Conservation (phyloP, 2,113 vertebrate genomes). For the Oenanthe oenanthe region DNA sequence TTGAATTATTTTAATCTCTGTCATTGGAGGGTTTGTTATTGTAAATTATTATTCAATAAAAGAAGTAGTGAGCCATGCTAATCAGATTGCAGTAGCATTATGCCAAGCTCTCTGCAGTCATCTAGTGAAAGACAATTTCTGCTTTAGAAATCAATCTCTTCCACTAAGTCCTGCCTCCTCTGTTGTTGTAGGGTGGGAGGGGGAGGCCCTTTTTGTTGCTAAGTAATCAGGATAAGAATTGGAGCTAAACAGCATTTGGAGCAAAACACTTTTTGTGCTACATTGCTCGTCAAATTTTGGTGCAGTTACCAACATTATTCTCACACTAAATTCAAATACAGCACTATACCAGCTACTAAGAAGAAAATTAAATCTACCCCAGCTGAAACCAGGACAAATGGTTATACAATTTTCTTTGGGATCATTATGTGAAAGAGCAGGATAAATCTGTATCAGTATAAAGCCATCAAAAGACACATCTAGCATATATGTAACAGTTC, state of each 20-base stretch:
- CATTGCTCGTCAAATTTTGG: neutral
- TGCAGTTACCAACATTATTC: neutral
- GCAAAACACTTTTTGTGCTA: neutral
- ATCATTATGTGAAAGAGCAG: neutral
- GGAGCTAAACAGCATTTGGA: neutral
- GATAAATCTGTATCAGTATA: neutral
- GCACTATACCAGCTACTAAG: neutral
- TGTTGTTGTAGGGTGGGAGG: neutral
- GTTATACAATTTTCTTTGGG: neutral
- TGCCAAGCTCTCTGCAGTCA: neutral
- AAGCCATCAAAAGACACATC: neutral
- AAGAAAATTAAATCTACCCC: neutral
- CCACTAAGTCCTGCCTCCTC: neutral
- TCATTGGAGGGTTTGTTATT: neutral
- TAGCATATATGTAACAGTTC: neutral
- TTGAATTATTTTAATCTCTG: conserved; percentile 32
- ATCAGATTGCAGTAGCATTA: neutral
- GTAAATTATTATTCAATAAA: conserved; percentile 36
- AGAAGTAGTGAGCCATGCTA: neutral
- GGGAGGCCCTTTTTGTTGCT: neutral
- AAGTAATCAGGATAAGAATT: neutral
- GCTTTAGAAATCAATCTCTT: neutral
- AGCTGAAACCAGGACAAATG: neutral
- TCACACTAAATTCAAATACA: neutral
- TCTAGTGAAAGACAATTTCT: neutral